These are phyloP conservation scores for Pollenia angustigena DNA, from an alignment of 2,888 invertebrate species.

Conservation along the genomic window DNA sequence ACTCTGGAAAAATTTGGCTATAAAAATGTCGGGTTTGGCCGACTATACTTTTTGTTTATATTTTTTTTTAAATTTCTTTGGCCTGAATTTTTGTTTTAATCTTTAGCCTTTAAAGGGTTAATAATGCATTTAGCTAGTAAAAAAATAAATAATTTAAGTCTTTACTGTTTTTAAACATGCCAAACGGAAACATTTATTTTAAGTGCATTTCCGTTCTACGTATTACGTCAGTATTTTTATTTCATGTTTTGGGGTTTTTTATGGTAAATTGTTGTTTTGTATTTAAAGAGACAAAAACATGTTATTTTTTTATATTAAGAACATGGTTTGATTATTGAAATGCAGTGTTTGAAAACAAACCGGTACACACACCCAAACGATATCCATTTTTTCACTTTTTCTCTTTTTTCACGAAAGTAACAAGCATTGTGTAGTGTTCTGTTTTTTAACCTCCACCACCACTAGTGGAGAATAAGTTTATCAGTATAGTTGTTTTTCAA, in stretches of 20 bases:
- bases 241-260: constrained; percentile 16
- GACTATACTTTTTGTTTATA: no score
- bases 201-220: constrained; percentile 65
- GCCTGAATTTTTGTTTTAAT: background rate
- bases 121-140: background rate
- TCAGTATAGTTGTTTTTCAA: no score
- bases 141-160: constrained; percentile 4
- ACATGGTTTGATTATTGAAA: background rate
- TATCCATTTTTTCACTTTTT: no score
- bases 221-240: constrained; percentile 37
- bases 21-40: no score
- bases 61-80: no score
- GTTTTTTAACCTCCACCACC: no score
- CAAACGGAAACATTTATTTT: constrained; percentile 57
- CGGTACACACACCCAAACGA: no score
- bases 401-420: no score
- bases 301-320: background rate
- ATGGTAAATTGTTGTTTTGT: background rate
- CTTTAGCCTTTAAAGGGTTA: constrained; percentile 2
- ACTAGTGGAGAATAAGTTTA: no score
- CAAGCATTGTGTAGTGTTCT: no score
- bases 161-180: constrained; percentile 43
- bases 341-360: no score
- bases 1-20: no score
- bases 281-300: background rate